Conservation (phyloP, 2,888 invertebrate species). For the Rhagonycha lutea region DNA sequence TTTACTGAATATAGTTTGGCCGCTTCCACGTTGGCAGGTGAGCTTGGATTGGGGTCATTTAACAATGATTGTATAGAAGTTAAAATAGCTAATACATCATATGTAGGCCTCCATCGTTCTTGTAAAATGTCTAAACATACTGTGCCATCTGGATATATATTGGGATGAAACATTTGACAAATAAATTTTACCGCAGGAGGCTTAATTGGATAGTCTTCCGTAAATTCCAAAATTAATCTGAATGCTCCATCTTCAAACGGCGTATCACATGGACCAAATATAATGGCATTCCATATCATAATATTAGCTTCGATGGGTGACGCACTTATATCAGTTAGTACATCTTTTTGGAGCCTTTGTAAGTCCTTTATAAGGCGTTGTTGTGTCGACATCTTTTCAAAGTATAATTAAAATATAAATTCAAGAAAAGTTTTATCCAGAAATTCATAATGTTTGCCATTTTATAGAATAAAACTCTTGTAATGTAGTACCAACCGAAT, state of each 20-base stretch:
- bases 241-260: constrained; percentile 99
- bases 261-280: constrained; percentile 98
- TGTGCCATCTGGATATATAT: constrained; percentile 99
- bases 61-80: constrained; percentile 99
- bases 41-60: constrained; percentile 99
- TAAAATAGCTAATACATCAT: constrained; percentile 99
- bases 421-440: no score
- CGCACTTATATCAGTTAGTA: constrained; percentile 98
- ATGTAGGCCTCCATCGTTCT: constrained; percentile 99
- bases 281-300: constrained; percentile 99
- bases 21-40: constrained; percentile 98
- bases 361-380: constrained; percentile 8
- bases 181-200: constrained; percentile 99
- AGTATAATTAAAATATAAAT: no score
- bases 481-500: no score
- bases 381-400: no score
- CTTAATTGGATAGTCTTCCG: constrained; percentile 99
- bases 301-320: constrained; percentile 99
- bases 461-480: no score
- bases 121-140: constrained; percentile 99
- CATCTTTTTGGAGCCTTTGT: constrained; percentile 92
- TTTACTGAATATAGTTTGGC: constrained; percentile 99
- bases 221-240: constrained; percentile 99
- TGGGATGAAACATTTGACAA: constrained; percentile 99
- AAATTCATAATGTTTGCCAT: no score